Base-by-base conservation (phyloP, 1,140 invertebrate genomes). In the Drosophila kohkoa region DNA sequence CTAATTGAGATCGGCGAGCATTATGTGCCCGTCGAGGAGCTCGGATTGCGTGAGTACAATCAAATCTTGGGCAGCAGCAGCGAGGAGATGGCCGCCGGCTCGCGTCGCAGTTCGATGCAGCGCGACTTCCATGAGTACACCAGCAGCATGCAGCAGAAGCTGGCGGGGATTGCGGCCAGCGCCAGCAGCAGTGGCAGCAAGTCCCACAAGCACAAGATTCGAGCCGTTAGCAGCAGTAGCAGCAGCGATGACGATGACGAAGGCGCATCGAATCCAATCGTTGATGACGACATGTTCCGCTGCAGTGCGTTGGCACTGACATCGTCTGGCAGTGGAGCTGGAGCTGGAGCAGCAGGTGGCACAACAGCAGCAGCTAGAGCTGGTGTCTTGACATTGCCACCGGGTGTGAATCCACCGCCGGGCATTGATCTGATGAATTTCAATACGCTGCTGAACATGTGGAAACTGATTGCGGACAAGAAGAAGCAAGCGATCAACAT, bases 1-100 rank as follows among this genome's bases (percentile, higher is more conserved):
- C 94, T 99, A n/a, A 95, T 99, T 1, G 96, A 98, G 92, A 97
- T 99, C 57, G 97, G 97, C 4, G 97, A 99, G 79, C 96, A 96
- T 79, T 99, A 96, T 93, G 98, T 99, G 59, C 98, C 98, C 13
- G 97, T 99, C 65, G 97, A 97, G 1, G 98, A 99, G 92, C 94
- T 95, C 88, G 98, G 97, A 51, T 96, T 98, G 6, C 95, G 96
- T 74, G 96, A 97, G 57, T 92, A 92, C 46, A 90, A 92, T 63
- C 81, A 91, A 51, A 86, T 91, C 5, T 65, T 83, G 71, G 85
- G 79, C 66, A 92, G 88, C 28, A 76, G 71, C 41, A 76, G 35
- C 25, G 87, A 91, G 66, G 90, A 91, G 48, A 74, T 91, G 77
- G 78, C 81, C 48, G 78, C 81, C 48, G 81, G 74, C 41, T 90